Percentiles rank a stretch among this genome's conserved stretches.
Evolutionary conservation across 2,113 vertebrate genomes (phyloP).

Genomic region (Tautogolabrus adspersus): DNA sequence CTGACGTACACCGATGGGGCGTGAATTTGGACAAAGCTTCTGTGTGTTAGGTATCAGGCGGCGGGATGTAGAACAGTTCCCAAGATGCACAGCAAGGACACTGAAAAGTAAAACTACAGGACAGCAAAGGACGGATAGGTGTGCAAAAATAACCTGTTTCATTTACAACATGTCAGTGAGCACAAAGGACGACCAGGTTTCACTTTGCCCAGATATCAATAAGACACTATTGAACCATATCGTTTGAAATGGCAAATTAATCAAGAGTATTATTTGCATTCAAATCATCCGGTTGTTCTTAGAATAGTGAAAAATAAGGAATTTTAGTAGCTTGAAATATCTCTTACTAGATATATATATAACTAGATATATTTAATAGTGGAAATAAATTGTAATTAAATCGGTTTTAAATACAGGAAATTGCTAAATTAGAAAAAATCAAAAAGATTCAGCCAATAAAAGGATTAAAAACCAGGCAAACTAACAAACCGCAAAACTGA

Average conservation of each 20-base stretch:
- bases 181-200: slow-evolving; percentile 50
- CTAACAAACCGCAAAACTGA: no score
- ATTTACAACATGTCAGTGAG: slow-evolving; percentile 61
- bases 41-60: slow-evolving; percentile 22
- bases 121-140: slow-evolving; percentile 73
- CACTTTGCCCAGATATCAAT: background rate
- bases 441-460: no score
- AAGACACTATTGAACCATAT: slow-evolving; percentile 10
- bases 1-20: background rate
- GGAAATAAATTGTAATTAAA: no score
- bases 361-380: no score
- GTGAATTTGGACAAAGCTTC: slow-evolving; percentile 49
- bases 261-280: no score
- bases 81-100: slow-evolving; percentile 76
- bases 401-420: no score
- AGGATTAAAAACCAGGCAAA: no score
- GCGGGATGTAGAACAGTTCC: slow-evolving; percentile 80
- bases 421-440: no score
- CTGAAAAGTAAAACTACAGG: slow-evolving; percentile 74
- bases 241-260: background rate
- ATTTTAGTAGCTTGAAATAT: no score
- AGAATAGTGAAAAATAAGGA: background rate
- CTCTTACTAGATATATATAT: no score
- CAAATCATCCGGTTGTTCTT: background rate
- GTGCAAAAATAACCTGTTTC: slow-evolving; percentile 69